Conservation (phyloP, 2,113 vertebrate genomes). For the Microcebus ravelobensis region DNA sequence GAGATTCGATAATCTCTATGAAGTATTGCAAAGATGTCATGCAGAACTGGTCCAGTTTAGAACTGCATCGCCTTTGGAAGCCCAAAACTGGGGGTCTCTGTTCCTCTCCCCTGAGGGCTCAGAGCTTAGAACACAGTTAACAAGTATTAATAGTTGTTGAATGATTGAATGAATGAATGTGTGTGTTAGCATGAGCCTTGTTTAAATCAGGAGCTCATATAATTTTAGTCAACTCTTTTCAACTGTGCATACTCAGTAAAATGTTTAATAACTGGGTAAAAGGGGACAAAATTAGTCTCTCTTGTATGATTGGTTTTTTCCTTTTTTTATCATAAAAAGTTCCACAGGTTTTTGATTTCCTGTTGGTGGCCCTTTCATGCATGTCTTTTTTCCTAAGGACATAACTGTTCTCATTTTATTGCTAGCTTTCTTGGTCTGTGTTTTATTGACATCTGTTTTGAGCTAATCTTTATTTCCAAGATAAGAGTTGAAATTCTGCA, state of each 20-base stretch:
- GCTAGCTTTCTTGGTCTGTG: slow-evolving; percentile 25
- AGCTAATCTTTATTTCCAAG: neutral
- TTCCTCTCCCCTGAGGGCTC: neutral
- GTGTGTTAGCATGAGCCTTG: neutral
- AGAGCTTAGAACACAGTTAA: fast-evolving
- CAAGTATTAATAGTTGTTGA: neutral
- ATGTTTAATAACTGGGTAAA: neutral
- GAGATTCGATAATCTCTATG: neutral
- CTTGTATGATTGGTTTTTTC: neutral
- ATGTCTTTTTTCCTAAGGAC: neutral
- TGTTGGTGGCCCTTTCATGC: neutral
- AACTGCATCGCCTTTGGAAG: neutral
- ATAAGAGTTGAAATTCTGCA: slow-evolving; percentile 15
- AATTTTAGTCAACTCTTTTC: slow-evolving; percentile 29
- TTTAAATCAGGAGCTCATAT: neutral
- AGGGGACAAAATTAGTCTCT: neutral
- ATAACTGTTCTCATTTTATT: neutral
- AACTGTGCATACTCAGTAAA: neutral
- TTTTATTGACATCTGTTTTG: slow-evolving; percentile 52
- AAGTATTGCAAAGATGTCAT: neutral
- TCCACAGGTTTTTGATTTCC: neutral
- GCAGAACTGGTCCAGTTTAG: neutral
- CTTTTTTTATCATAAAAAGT: neutral
- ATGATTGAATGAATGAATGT: neutral
- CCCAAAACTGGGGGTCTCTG: neutral